Base-by-base conservation (phyloP, 2,113 vertebrate genomes). In the Patagioenas fasciata region DNA sequence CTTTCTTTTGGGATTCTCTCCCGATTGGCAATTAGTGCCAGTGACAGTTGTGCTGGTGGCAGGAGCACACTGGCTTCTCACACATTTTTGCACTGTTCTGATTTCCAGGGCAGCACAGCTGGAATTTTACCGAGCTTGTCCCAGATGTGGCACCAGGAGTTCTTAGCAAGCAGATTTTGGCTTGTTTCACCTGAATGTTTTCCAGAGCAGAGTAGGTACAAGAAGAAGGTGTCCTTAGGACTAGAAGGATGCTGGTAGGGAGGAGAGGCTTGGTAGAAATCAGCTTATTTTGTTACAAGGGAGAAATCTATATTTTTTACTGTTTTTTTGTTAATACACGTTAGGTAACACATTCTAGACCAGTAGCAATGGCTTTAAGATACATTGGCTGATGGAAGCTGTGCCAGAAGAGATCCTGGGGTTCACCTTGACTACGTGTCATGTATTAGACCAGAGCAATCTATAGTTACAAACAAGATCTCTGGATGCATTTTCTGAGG, bases 61-160 rank as follows among this genome's bases (percentile, higher is more conserved):
- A 88, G 88, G 38, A 53, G n/a, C 77, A 86, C 62, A 25, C 64
- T 86, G 77, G 74, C 75, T 88, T 92, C 92, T 86, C 82, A 56
- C 31, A 74, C 69, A 58, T 20, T 44, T 78, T 73, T 94, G 31
- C 67, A 86, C 32, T 42, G 69, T 91, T 88, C 36, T 74, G 15
- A 84, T 92, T 84, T 89, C 65, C 57, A 13, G 1, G 54, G 67
- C 56, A 94, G 65, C 51, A 64, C 67, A 71, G 29, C 34, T 78
- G 64, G 51, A 93, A 61, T 84, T 90, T 80, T 70, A 53, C 21
- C 11, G 69, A 48, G 14, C 91, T 79, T 69, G 70, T 91, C 23
- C 28, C 53, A 73, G 44, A 15, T 18, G 64, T 48, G 47, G 69
- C 51, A 87, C 31, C n/a, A 40, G 15, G 72, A 65, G 44, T 65